Base-by-base conservation (phyloP, 1,140 invertebrate species). In the Andricus grossulariae region DNA sequence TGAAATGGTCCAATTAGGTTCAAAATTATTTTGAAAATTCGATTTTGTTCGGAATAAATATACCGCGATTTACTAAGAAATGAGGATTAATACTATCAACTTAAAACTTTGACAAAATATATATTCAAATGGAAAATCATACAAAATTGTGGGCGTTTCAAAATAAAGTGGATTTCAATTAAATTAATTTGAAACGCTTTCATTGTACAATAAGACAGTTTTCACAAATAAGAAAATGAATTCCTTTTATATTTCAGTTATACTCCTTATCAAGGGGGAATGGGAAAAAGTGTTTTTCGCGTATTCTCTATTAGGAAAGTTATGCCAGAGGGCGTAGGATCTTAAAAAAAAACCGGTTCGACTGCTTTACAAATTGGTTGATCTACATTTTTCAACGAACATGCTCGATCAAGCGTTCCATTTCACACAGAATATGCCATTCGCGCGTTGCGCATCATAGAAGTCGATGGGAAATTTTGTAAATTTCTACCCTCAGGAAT, bases 281-380 rank as follows among this genome's bases (percentile, higher is more conserved):
- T 10, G 7, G n/a, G 19, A 39, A 66, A 66, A 39, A 66, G 60
- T 39, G 60, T 4, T 66, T 66, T 39, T 39, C 60, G 32, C 39
- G 60, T 32, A 39, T n/a, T 25, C 6, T 25, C 32, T 66, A 16
- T 66, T 32, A 66, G 10, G 60, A 32, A 66, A 66, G 60, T 66
- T 39, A 21, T 32, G 32, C 32, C 54, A 55, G 54, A 21, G 21
- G 18, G 57, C 21, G 15, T 32, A 32, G 32, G 60, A 66, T 66
- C 57, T 60, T 60, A 39, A 57, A 60, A 60, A n/a, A 60, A 60
- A 60, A 60, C 57, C 57, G 57, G 25, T 25, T 60, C 57, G 57
- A 60, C 57, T 60, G 21, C 57, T 32, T 60, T 32, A 60, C 57
- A 60, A 60, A 60, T 60, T 60, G 25, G 10, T 19, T 21, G 57